Percentiles rank a stretch among this genome's conserved stretches.
phyloP scores from a whole-genome alignment of 2,113 vertebrate genomes.

The Zosterops lateralis region DNA sequence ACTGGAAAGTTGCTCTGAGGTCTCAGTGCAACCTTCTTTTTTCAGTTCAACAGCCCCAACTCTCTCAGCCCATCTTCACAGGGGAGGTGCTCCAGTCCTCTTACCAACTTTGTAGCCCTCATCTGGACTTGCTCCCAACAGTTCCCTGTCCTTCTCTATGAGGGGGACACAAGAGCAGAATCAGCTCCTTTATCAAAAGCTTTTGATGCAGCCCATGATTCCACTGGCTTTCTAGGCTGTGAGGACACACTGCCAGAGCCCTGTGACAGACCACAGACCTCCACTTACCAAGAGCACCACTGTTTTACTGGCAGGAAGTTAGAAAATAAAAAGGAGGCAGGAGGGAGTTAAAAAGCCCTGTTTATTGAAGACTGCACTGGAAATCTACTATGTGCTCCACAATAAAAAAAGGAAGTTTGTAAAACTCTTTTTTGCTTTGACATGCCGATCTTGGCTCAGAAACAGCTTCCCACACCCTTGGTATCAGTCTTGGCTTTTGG shows the following conservation, averaged over 20 bases:
- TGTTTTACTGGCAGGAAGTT: not conserved
- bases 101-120: fast-evolving
- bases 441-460: not conserved
- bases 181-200: not conserved
- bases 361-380: not conserved
- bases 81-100: not conserved
- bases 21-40: not conserved
- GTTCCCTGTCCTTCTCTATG: too few relatives aligned
- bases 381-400: not conserved
- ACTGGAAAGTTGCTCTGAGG: not conserved
- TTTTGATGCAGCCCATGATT: not conserved
- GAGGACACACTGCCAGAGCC: not conserved
- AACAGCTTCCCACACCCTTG: not conserved
- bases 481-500: not conserved
- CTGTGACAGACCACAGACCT: not conserved
- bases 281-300: not conserved
- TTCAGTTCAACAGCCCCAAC: not conserved
- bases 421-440: not conserved
- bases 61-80: not conserved
- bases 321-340: too few relatives aligned
- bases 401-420: not conserved
- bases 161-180: not conserved
- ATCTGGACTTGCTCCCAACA: not conserved
- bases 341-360: not conserved
- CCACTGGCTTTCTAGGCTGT: not conserved